Base-by-base conservation (phyloP, 37 sponge, comb jelly and placozoan genomes). In the Bolinopsis microptera region DNA sequence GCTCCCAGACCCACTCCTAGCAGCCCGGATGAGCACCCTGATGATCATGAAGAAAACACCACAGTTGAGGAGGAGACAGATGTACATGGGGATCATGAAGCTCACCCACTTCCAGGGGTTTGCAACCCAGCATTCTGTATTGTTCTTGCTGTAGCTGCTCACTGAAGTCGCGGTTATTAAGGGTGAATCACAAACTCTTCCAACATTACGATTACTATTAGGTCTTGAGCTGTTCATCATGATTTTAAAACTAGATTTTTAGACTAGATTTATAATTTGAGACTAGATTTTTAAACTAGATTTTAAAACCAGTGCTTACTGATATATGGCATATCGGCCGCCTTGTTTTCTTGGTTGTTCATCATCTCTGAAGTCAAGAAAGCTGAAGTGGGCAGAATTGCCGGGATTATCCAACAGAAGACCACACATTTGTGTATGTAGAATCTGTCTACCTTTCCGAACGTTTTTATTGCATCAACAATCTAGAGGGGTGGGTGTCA, bases 41-140 rank as follows among this genome's bases (percentile, higher is more conserved):
- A 80, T 22, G 34, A 80, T 80, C 82, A 80, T 80, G 35, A 27
- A 34, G 38, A 80, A 80, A 13, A 80, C 82, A n/a, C 23, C 35
- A 37, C 35, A 80, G 82, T 80, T 80, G 82, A 80, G 1, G 38
- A 80, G 35, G 32, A 80, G 38, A 30, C 82, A 80, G 1, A 80
- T 1, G 37, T 80, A 80, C 35, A 33, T 36, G 82, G 82, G 82
- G 37, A 80, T 80, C 82, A 80, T 80, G 82, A 80, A 80, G 30
- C 82, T 35, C 5, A 34, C 82, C 82, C 82, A 80, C 23, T 80
- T 80, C 82, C 82, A 80, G 38, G 82, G 82, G 82, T 28, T 30
- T 23, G 82, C 82, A 24, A 80, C 82, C 82, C 82, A 80, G 37
- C 82, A 80, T 8, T 80, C 38, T 8, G 82, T 80, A 1, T 34